Evolutionary conservation across 2,113 vertebrate genomes (phyloP).

Genomic region (Natator depressus): DNA sequence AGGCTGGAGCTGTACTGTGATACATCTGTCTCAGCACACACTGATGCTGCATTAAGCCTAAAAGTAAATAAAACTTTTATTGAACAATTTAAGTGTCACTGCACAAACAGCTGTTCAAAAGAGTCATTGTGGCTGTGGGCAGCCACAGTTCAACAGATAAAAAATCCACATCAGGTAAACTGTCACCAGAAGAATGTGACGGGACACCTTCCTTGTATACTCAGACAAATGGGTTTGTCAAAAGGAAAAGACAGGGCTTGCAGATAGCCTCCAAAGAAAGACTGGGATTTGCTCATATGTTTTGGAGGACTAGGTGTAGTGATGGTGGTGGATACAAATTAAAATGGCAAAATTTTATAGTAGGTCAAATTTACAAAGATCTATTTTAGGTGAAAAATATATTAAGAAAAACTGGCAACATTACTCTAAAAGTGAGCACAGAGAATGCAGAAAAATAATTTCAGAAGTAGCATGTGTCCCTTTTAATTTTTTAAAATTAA

Average conservation of each 20-base stretch:
- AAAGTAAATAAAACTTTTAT: constrained; percentile 26
- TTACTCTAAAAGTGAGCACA: neutral
- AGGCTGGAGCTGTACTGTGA: neutral
- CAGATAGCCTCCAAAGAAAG: neutral
- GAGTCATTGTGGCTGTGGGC: constrained; percentile 30
- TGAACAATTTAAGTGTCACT: constrained; percentile 33
- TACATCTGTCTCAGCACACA: neutral
- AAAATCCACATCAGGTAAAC: constrained; percentile 59
- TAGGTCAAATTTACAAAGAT: neutral
- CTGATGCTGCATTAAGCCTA: neutral
- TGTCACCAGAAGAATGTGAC: neutral
- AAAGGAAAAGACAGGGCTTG: neutral
- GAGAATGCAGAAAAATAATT: neutral
- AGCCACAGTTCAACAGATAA: constrained; percentile 62
- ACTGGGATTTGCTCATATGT: neutral
- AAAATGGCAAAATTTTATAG: neutral
- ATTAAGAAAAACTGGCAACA: neutral
- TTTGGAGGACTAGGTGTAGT: neutral
- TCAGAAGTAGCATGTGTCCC: neutral
- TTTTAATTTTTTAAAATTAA: neutral
- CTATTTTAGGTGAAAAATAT: neutral
- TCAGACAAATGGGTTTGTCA: neutral
- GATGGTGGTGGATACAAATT: neutral
- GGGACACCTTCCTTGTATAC: constrained; percentile 9
- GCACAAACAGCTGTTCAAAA: constrained; percentile 45